Evolutionary conservation across 2,113 vertebrate species (phyloP), one percentile per base, ranked within the genome.

Genomic region (Lethenteron reissneri): DNA sequence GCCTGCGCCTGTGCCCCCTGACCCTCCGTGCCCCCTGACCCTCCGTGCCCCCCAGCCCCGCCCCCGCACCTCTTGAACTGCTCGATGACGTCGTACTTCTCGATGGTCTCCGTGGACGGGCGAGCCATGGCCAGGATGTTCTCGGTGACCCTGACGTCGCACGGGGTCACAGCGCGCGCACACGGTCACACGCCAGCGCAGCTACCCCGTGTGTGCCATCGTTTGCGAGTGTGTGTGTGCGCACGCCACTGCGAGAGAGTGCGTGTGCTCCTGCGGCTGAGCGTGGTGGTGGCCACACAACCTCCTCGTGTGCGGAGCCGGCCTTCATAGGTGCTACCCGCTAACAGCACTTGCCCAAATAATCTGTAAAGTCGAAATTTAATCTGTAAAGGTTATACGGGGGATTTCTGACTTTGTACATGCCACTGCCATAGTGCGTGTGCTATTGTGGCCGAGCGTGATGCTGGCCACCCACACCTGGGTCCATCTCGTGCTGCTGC

Each of bases 111-210:
- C 56, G 91, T 88, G 56, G 94, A 97, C 56, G 94, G 92, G 77
- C 94, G 87, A 73, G 92, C 88, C 89, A 91, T 96, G 71, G 91
- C 92, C 74, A 97, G 80, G 78, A 97, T 85, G 68, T 83, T 88
- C 79, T 97, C 87, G 70, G 94, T 97, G 72, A 97, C 83, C 94
- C 94, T 97, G 78, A 11, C 74, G 76, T 75, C 62, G 17, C 25
- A 2, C 70, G 58, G 71, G 69, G 70, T n/a, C 10, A n/a, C n/a
- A 57, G 11, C 25, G 58, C 70, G 57, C 19, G 4, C 59, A 58
- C 69, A 11, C 12, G 12, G 11, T 25, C 17, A 11, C 56, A 58
- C 69, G 56, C 17, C 57, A 71, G 70, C 68, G 15, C 68, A 12
- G 70, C 56, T 15, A 56, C 2, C 7, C 25, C 13, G 12, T 17